phyloP scores from a whole-genome alignment of 2,888 invertebrate species.

The Cacoxenus indagator region DNA sequence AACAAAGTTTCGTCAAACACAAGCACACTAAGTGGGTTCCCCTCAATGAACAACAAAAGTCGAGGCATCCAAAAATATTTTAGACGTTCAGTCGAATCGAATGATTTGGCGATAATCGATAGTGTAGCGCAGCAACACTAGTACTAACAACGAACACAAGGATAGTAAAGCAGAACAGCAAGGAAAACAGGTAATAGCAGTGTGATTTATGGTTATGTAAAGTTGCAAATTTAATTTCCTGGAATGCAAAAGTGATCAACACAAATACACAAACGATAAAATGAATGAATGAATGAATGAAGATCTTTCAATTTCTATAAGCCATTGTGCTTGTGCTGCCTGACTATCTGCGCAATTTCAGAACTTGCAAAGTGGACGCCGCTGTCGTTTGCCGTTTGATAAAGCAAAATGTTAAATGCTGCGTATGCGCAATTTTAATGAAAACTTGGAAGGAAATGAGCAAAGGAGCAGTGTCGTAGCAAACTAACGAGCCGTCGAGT shows the following conservation, averaged over 20 bases:
- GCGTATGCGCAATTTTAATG: conserved; percentile 3
- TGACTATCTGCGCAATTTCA: not conserved
- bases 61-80: too few species aligned
- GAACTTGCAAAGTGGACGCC: not conserved
- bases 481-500: not conserved
- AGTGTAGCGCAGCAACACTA: too few species aligned
- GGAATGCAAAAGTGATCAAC: conserved; percentile 21
- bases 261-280: not conserved
- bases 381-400: too few species aligned
- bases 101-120: too few species aligned
- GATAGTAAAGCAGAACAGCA: not conserved
- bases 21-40: too few species aligned
- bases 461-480: conserved; percentile 14
- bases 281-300: not conserved
- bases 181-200: not conserved
- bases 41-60: too few species aligned
- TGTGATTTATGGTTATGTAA: conserved; percentile 48
- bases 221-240: conserved; percentile 53
- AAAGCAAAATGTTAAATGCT: not conserved
- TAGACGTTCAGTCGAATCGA: too few species aligned
- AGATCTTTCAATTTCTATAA: too few species aligned
- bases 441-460: conserved; percentile 34
- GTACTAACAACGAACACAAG: too few species aligned
- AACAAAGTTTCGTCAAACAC: not conserved
- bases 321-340: not conserved